phyloP scores from a whole-genome alignment of 2,797 vertebrate genomes.

The Sylvia borin region DNA sequence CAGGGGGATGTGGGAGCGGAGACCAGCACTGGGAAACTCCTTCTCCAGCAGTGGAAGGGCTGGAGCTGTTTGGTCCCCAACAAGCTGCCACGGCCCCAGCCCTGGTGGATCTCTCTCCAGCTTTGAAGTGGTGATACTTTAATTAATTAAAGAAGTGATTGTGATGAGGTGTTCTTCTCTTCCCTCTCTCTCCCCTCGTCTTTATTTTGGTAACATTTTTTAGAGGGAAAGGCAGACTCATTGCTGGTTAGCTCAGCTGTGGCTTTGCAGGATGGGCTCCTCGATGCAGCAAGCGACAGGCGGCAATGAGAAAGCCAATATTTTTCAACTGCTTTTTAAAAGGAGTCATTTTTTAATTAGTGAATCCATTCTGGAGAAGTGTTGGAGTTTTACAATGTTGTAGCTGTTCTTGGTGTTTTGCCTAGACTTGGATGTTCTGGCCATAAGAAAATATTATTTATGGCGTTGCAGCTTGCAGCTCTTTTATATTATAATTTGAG shows the following conservation, averaged over 20 bases:
- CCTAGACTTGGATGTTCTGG: constrained; percentile 58
- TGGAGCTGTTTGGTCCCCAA: background rate
- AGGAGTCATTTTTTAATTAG: constrained; percentile 49
- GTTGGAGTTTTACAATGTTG: constrained; percentile 50
- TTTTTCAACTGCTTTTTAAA: constrained; percentile 27
- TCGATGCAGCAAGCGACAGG: rapidly evolving
- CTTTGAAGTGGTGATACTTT: background rate
- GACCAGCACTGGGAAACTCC: rapidly evolving
- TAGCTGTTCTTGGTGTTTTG: constrained; percentile 65
- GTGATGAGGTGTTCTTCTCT: background rate
- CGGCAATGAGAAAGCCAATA: background rate
- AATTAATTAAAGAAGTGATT: background rate
- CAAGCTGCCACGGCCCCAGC: background rate
- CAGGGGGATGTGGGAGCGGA: rapidly evolving
- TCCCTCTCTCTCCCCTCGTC: background rate
- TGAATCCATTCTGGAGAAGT: constrained; percentile 45
- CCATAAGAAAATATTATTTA: constrained; percentile 66
- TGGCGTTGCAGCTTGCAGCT: constrained; percentile 31
- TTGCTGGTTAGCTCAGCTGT: background rate
- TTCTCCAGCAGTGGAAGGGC: rapidly evolving
- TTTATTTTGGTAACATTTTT: background rate
- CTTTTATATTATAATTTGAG: constrained; percentile 58
- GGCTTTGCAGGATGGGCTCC: background rate
- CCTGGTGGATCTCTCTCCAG: background rate
- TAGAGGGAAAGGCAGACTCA: background rate